Evolutionary conservation across 2,888 invertebrate genomes (phyloP), one percentile per base, ranked within the genome.

Genomic region (Acanthopleura granulata): DNA sequence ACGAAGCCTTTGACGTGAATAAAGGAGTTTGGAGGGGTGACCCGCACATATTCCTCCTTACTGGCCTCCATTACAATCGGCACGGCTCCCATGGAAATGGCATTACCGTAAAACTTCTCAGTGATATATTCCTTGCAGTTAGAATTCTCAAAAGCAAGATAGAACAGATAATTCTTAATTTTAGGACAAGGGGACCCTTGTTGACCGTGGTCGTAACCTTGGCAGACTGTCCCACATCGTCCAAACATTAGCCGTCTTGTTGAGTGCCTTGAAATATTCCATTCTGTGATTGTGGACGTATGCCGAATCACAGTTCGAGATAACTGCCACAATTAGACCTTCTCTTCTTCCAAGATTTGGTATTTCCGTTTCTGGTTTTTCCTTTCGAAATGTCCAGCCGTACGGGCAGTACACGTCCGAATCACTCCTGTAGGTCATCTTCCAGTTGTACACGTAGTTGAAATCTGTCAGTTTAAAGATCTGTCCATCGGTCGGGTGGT

Each of bases 121-220:
- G 71, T 30, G 40, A 71, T 49, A 49, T 71, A 71, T 49, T 71
- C 71, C 12, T 71, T 71, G 40, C 71, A 71, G 49, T 71, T 71
- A 1, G 49, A 16, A 40, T 71, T 71, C 49, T 71, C 71, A 40
- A 71, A 71, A 18, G 71, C 6, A 30, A 71, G 25, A 40, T 49
- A 71, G n/a, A 71, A 71, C 22, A 49, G n/a, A 71, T 22, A 14
- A 4, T 71, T 49, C 25, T 49, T n/a, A 16, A 71, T 29, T 49
- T 71, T 40, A 3, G 40, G 49, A n/a, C 71, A 71, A 49, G n/a
- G 71, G 4, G 16, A 16, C 16, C 15, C 18, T 71, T 49, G 40
- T 71, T 71, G 71, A 22, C 25, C 49, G 40, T 71, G 1, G 1
- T 16, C 40, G n/a, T 49, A 49, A 4, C 71, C 71, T 49, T 71